Percentiles rank a stretch among this genome's conserved stretches.
Conservation (phyloP, 2,888 invertebrate genomes). For the Drosophila nigricruria region DNA sequence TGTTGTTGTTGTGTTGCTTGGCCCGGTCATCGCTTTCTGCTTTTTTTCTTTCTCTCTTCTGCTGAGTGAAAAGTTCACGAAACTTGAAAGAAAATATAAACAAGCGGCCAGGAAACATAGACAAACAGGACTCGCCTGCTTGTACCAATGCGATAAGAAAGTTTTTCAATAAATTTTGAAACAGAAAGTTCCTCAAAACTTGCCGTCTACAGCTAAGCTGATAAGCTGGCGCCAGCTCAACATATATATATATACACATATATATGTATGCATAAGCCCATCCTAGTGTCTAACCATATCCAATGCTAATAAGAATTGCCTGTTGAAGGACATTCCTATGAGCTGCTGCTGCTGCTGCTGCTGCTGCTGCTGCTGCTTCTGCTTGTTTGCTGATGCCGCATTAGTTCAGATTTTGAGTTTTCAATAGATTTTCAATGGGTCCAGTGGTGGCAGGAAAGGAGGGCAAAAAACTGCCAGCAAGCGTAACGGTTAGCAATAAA, state of each 20-base stretch:
- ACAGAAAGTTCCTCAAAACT: slow-evolving; percentile 70
- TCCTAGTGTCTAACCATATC: slow-evolving; percentile 7
- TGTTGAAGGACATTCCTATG: slow-evolving; percentile 62
- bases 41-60: slow-evolving; percentile 14
- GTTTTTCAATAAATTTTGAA: slow-evolving; percentile 80
- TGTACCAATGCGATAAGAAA: slow-evolving; percentile 76
- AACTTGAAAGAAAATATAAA: slow-evolving; percentile 69
- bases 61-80: slow-evolving; percentile 62
- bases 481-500: slow-evolving; percentile 72
- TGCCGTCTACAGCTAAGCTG: slow-evolving; percentile 61
- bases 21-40: slow-evolving; percentile 34
- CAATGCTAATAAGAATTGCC: slow-evolving; percentile 66
- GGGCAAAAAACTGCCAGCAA: slow-evolving; percentile 50
- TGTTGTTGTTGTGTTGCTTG: slow-evolving; percentile 31
- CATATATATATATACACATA: neutral
- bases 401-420: slow-evolving; percentile 76
- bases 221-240: slow-evolving; percentile 66
- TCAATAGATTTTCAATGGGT: slow-evolving; percentile 60
- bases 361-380: slow-evolving; percentile 21
- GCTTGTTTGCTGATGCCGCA: slow-evolving; percentile 75
- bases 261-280: neutral
- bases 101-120: slow-evolving; percentile 47
- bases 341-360: no score
- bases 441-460: neutral
- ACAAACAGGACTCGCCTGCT: slow-evolving; percentile 48